Base-by-base conservation (phyloP, 2,888 invertebrate species). In the Microchrysa polita region DNA sequence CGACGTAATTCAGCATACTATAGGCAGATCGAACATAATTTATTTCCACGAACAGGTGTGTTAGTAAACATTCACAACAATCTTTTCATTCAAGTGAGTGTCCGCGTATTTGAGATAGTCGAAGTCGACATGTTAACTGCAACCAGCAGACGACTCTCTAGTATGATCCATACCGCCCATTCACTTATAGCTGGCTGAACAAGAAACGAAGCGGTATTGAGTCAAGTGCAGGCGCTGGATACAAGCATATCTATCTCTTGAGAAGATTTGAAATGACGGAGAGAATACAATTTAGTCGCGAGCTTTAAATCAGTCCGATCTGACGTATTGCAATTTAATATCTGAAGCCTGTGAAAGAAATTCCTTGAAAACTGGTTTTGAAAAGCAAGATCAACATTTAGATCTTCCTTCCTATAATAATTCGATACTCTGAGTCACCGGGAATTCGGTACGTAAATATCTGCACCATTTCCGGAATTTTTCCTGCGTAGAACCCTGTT, bases 291-390 rank as follows among this genome's bases (percentile, higher is more conserved):
- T 61, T 73, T 27, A 74, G 74, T 74, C 61, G 74, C 61, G 74
- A 74, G 74, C 44, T 74, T 73, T 74, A 72, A 5, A 73, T 74
- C 74, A 72, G 23, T 60, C 60, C 52, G 57, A 23, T 18, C 34
- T 61, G 74, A 74, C 74, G 74, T 60, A 34, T 42, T 40, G 69
- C 20, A 55, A 57, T 69, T 40, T 14, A 40, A 40, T 34, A 34
- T 34, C 27, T 5, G 14, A 12, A 9, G n/a, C 2, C 16, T 63
- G 27, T 27, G 40, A 40, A 63, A 42, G 27, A 7, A 55, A 20
- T 2, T 1, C 18, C 16, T 10, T 14, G 18, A 69, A 67, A 69
- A 69, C 57, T 55, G 57, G 57, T 69, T 69, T 40, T 40, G 14
- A 48, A 34, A 34, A 7, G 7, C 27, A 34, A 34, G 27, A 16